Base-by-base conservation (phyloP, 1,140 invertebrate genomes). In the Drosophila miranda region DNA sequence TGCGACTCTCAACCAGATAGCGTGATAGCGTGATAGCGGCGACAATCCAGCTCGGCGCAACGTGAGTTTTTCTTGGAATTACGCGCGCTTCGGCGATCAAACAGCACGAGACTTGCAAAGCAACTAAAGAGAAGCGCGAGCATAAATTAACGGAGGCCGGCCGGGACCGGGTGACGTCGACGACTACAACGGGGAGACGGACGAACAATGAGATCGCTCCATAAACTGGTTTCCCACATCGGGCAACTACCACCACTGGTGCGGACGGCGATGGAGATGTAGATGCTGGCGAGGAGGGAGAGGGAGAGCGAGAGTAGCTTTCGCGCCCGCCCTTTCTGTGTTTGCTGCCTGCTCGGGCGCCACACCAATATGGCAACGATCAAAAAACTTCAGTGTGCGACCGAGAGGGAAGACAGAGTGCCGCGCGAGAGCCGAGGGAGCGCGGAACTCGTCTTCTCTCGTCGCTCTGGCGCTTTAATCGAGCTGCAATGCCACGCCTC, bases 71-170 rank as follows among this genome's bases (percentile, higher is more conserved):
- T 88, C 83, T 82, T 59, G 71, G 84, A 88, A 88, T 83, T 74
- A 81, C 84, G 74, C 84, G 83, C 84, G 83, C 83, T 64, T 51
- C 68, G 69, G 69, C 75, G 83, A 88, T 90, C 86, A 89, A 82
- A 90, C 88, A 71, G 88, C 84, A 89, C 88, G 84, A 86, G 83
- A 90, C 81, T 89, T 86, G 88, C 81, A 75, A 76, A 52, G 75
- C 88, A 87, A 90, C 89, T 90, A 90, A 90, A 90, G 78, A 75
- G 73, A 57, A 74, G 78, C 67, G 71, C 78, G 72, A 63, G 80
- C 83, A 90, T 90, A 90, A 90, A 90, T 90, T 89, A 90, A 86
- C 75, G 73, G 88, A 86, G 82, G 78, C 82, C 78, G 78, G 59
- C 59, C 78, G 75, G 78, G 60, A 66, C 53, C 16, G 55, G 53